Evolutionary conservation across 2,888 invertebrate species (phyloP).

Genomic region (Lasius platythorax): DNA sequence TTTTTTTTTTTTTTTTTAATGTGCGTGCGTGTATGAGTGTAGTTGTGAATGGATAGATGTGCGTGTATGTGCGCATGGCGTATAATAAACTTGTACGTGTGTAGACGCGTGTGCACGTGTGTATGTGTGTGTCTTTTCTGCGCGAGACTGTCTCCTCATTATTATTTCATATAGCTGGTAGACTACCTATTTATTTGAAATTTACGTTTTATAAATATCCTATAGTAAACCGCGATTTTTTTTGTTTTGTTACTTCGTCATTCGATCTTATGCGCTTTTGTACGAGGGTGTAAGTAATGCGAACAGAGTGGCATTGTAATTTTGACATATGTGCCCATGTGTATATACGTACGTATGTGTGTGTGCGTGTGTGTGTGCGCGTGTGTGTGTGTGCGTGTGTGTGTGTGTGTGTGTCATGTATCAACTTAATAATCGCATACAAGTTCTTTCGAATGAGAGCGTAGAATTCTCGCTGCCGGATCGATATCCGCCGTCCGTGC

Average conservation of each 20-base stretch:
- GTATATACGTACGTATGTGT: conserved; percentile 5
- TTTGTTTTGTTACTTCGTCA: conserved; percentile 72
- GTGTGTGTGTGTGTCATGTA: conserved; percentile 51
- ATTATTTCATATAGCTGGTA: conserved; percentile 80
- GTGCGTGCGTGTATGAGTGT: conserved; percentile 25
- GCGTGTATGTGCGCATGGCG: not conserved
- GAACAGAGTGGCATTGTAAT: conserved; percentile 78
- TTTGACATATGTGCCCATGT: conserved; percentile 57
- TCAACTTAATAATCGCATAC: conserved; percentile 60
- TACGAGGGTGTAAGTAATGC: conserved; percentile 80
- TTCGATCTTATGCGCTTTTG: conserved; percentile 81
- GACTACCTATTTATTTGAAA: conserved; percentile 82
- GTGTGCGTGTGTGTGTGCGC: conserved; percentile 42
- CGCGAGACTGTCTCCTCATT: conserved; percentile 66
- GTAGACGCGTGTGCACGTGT: conserved; percentile 37
- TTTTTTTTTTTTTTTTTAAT: not conserved
- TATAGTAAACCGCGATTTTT: conserved; percentile 76
- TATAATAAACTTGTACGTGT: not conserved
- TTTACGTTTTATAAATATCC: conserved; percentile 82
- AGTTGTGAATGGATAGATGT: no score
- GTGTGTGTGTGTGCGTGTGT: not conserved
- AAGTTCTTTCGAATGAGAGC: conserved; percentile 32
- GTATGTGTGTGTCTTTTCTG: conserved; percentile 41
- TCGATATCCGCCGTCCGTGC: conserved; percentile 51
- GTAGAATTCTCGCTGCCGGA: conserved; percentile 35